Evolutionary conservation across 2,888 invertebrate species (phyloP), one percentile per base, ranked within the genome.

Genomic region (Lasioglossum lativentre): DNA sequence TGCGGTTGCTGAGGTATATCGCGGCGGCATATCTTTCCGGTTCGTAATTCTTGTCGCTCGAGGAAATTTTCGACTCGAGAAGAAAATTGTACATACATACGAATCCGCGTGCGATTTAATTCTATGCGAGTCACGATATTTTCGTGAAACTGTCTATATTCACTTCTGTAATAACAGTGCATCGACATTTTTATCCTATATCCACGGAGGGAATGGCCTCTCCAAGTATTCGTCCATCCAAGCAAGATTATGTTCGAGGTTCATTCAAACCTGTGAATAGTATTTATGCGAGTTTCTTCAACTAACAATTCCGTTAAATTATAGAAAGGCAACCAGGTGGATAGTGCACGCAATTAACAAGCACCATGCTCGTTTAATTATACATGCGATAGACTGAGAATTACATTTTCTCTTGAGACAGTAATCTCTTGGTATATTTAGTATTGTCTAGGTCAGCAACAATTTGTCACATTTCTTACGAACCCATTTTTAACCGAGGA

Each of bases 31-130:
- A 77, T 34, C 74, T 59, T 47, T 47, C 45, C 47, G 42, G 68
- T 75, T 75, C 45, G 42, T 68, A 47, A 38, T 73, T 82, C 82
- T 77, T 82, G 82, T 80, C 75, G 75, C 75, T 75, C 47, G 80
- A 56, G 78, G 74, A 83, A 83, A 83, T 70, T 75, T 78, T 52
- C 38, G 42, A 5, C 5, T 34, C 27, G 38, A 56, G 72, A 47
- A 45, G 76, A 63, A 66, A 63, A 59, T 56, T 63, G 56, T 63
- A 42, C 6, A 52, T 14, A 42, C 23, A 23, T 42, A 14, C 70
- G 45, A 72, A 78, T 68, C 23, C 42, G 19, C 45, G 71, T 16
- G 59, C 56, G 71, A 76, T 82, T 82, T 72, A 76, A 83, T 83
- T 66, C 59, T 59, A 47, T 71, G 75, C 42, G 19, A 52, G 68